Evolutionary conservation across 2,888 invertebrate genomes (phyloP), one percentile per base, ranked within the genome.

Genomic region (Agrotis clavis): DNA sequence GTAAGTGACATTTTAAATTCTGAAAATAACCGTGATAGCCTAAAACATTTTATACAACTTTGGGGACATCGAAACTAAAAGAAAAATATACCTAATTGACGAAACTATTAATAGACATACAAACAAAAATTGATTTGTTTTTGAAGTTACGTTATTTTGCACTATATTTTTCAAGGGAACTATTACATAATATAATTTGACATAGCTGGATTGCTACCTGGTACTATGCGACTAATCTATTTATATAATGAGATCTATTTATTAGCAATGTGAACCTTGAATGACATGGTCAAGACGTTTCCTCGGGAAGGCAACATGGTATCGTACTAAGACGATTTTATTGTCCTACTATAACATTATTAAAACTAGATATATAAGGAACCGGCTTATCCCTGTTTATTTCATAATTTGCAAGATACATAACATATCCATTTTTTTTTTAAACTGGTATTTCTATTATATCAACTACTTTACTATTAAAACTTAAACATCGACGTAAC

Each of bases 181-280:
- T 74, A 54, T 41, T 79, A 54, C 5, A 78, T 59, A 66, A 59
- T 67, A 74, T 62, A 51, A 59, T 54, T 62, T 53, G 47, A 25
- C 35, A 54, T 35, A 45, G 16, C 16, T 45, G 45, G 45, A 35
- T 41, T 9, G 25, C 57, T 45, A 48, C 16, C 56, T 51, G 60
- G 60, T 45, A 81, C 64, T 61, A 56, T 47, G 41, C 59, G 45
- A 77, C 71, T 71, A 71, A 65, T 54, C 65, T 79, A 77, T 71
- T 62, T 70, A 59, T 71, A 60, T 71, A 62, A 67, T 77, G 81
- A 82, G 84, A 84, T 84, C 81, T 79, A 79, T 67, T 4, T 71
- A 64, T 47, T 54, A 65, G 59, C 71, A 65, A 67, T 82, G 82
- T 21, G 61, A 71, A 68, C 74, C 45, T 50, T 70, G 48, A 67